These are phyloP conservation scores for Rhopalosiphum padi DNA, from an alignment of 1,140 invertebrate genomes.

Conservation along the genomic window DNA sequence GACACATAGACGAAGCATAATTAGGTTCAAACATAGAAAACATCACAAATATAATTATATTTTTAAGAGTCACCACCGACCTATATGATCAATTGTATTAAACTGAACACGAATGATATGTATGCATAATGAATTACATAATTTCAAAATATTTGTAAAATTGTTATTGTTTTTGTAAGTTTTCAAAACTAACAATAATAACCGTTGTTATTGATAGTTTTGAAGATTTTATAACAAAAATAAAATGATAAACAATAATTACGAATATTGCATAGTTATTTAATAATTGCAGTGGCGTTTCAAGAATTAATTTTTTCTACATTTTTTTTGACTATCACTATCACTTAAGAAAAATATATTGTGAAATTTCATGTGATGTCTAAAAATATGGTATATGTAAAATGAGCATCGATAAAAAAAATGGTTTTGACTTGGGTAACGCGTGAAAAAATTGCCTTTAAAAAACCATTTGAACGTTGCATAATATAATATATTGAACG, in stretches of 20 bases:
- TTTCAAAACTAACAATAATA: too few relatives aligned
- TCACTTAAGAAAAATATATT: too few relatives aligned
- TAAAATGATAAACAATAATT: too few relatives aligned
- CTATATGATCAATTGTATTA: not conserved
- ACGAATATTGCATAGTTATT: too few relatives aligned
- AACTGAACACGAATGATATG: not conserved
- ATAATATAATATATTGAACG: too few relatives aligned
- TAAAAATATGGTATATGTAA: not conserved
- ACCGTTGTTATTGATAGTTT: too few relatives aligned
- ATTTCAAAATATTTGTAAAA: not conserved
- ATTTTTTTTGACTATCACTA: not conserved
- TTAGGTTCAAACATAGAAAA: not conserved
- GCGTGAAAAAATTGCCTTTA: not conserved
- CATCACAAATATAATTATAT: too few relatives aligned
- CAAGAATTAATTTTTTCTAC: not conserved
- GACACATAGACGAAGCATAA: not conserved
- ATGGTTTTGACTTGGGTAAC: not conserved
- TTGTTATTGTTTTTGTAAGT: not conserved
- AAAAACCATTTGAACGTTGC: too few relatives aligned
- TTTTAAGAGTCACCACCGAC: not conserved
- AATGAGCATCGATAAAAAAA: not conserved
- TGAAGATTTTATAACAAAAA: too few relatives aligned
- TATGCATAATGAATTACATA: not conserved
- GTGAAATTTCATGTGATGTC: too few relatives aligned
- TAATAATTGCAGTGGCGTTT: too few relatives aligned